Percentiles rank a stretch among this genome's conserved stretches.
Conservation (phyloP, 2,888 invertebrate species). For the Hydrotaea diabolus region DNA sequence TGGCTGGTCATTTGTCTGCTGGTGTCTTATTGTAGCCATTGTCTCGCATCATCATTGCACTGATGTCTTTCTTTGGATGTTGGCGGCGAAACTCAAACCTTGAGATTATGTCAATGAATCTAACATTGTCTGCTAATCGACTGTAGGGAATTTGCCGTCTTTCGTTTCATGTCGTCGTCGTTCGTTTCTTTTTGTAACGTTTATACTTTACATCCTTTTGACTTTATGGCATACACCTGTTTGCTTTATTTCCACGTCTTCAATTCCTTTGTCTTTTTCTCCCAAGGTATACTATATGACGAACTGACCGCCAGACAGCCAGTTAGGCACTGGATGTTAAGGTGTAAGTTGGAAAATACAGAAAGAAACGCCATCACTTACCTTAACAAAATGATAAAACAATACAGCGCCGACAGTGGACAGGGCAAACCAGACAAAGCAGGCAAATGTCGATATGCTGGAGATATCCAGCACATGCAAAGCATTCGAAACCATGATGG, state of each 20-base stretch:
- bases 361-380: constrained; percentile 79
- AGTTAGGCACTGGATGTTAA: no score
- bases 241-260: background rate
- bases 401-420: constrained; percentile 88
- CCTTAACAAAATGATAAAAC: constrained; percentile 93
- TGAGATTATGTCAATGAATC: background rate
- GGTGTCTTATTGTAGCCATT: no score
- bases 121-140: background rate
- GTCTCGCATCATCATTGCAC: no score
- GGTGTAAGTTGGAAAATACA: no score
- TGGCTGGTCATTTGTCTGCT: background rate
- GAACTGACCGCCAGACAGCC: constrained; percentile 35
- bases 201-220: background rate
- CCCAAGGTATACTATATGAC: constrained; percentile 45
- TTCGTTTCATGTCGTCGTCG: background rate
- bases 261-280: background rate
- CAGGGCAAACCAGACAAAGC: constrained; percentile 89
- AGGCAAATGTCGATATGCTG: constrained; percentile 88
- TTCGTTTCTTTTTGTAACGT: background rate
- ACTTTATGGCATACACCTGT: background rate
- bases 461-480: constrained; percentile 88
- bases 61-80: background rate
- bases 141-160: background rate
- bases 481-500: constrained; percentile 87
- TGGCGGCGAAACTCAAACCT: background rate